Evolutionary conservation across 2,113 vertebrate species (phyloP), one percentile per base, ranked within the genome.

Genomic region (Pheucticus melanocephalus): DNA sequence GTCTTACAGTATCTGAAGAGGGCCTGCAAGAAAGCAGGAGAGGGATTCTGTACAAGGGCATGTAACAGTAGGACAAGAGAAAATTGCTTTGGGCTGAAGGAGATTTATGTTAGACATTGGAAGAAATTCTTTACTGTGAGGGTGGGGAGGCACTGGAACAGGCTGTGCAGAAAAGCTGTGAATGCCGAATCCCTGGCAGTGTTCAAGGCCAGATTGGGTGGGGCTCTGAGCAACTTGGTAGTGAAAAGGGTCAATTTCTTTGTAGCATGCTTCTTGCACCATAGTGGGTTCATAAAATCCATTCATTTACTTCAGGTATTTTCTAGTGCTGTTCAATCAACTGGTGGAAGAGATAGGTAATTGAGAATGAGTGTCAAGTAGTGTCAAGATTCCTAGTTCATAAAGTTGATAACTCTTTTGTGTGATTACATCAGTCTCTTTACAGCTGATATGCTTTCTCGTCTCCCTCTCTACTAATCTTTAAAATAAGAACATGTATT

Each of bases 331-430:
- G 61, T 91, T 97, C 94, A 96, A 42, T 97, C 93, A 95, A 90
- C 24, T 4, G 78, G 57, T 95, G 93, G 94, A 97, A 94, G 94
- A 97, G 88, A 90, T 31, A 96, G 71, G 88, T 97, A 97, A 97
- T 94, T 96, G 97, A 97, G 95, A 97, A 96, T 97, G 90, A 97
- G 97, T 97, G 96, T 97, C 97, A 98, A 97, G 96, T 96, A 97
- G 95, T 94, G 88, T 98, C 97, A 97, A 97, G 95, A 81, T 15
- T 80, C 83, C 77, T 97, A 86, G 90, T 96, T 97, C 95, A 95
- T 95, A 96, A 97, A 90, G 85, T 72, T 87, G 64, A 84, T 96
- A 97, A 96, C 79, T 84, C 90, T 93, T 93, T 94, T 81, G 54
- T 93, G 83, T 97, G 95, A 97, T 95, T 98, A 88, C 84, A 94